Evolutionary conservation across 64 coral and sea anemone species (phyloP), one percentile per base, ranked within the genome.

Genomic region (Actinia tenebrosa): DNA sequence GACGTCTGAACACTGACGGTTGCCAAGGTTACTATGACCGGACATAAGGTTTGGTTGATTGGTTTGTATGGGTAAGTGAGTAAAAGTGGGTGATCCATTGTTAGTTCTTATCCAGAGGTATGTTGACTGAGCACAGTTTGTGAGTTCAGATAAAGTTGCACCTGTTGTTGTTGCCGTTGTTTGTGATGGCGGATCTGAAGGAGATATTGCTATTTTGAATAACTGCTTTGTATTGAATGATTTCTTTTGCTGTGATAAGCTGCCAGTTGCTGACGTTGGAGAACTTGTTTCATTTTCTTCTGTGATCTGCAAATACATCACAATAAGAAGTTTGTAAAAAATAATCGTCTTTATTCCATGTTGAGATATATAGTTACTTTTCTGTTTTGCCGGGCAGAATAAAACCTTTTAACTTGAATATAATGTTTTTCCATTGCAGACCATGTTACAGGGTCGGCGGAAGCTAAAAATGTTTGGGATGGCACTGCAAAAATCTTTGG

Each of bases 21-120:
- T 75, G 10, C 69, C 69, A 75, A 37, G 69, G 69, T 71, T 71
- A 71, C 66, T 71, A 10, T 75, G n/a, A 75, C 69, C 26, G 13
- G 25, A 3, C 9, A 30, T 42, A 42, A 26, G 23, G 13, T 23
- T 66, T 20, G 63, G 63, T 23, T 66, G 63, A 18, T 75, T 75
- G n/a, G 69, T 30, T 75, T 75, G 69, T 75, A 75, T 0, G 9
- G 69, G 69, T 30, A 75, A 9, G 23, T 75, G 69, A 2, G 69
- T 30, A 25, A 75, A 11, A 75, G 69, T 42, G 25, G 69, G 42
- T 30, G 69, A 30, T 14, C 69, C 69, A 75, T 75, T 75, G 14
- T 53, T 50, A 53, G 43, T 52, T 81, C 79, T 81, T 53, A 81
- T 81, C 79, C 79, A 81, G 27, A 81, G 79, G 45, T 81, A 50